Conservation (phyloP, 2,113 vertebrate genomes). For the Microcebus lehilahytsara region DNA sequence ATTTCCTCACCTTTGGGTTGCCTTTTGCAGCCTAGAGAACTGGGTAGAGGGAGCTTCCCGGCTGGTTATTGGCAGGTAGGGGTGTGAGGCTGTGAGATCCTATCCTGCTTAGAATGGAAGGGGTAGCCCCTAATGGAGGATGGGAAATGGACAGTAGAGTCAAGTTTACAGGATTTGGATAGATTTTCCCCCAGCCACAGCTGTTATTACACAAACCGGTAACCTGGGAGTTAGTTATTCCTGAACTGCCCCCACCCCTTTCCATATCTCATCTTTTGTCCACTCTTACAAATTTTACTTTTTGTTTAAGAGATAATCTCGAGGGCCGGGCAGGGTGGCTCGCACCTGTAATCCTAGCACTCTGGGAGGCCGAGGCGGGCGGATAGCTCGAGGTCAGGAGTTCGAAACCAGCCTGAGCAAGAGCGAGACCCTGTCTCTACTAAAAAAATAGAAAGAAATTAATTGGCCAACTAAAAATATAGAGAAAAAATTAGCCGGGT, state of each 20-base stretch:
- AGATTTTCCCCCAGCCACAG: not conserved
- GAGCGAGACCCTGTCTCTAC: no score
- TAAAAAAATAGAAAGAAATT: no score
- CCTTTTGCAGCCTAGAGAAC: not conserved
- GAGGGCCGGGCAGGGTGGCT: no score
- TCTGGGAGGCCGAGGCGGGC: no score
- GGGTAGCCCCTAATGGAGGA: not conserved
- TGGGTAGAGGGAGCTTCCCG: not conserved
- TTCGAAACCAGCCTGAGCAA: no score
- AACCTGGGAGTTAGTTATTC: not conserved
- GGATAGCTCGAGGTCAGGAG: no score
- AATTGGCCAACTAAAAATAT: no score
- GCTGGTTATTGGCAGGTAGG: not conserved
- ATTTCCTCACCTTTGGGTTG: not conserved
- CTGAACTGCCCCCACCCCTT: not conserved
- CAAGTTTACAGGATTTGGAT: not conserved
- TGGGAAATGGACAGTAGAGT: not conserved
- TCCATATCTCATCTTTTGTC: not conserved
- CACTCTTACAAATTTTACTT: not conserved
- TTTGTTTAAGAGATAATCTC: not conserved
- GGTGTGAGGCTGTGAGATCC: not conserved
- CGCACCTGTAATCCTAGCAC: no score
- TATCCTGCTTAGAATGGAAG: not conserved
- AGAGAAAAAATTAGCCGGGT: not conserved
- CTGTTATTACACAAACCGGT: not conserved